Base-by-base conservation (phyloP, 1,140 invertebrate genomes). In the Bemisia tabaci region DNA sequence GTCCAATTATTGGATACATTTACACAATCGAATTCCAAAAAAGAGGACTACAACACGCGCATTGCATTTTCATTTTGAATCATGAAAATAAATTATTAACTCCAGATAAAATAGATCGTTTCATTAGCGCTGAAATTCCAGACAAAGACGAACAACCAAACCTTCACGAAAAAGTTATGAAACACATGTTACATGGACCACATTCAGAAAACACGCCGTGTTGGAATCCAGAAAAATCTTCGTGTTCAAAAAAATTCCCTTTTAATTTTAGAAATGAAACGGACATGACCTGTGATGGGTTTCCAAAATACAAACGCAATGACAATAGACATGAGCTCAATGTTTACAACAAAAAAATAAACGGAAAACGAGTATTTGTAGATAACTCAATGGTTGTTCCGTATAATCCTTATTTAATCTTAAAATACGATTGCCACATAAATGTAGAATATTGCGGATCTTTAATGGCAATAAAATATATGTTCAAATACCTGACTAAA, bases 121-220 rank as follows among this genome's bases (percentile, higher is more conserved):
- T 81, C 1, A 78, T 83, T 65, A 78, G 68, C 59, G 81, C 80
- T 0, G 79, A 82, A 76, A 77, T 85, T 67, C 80, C 82, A 25
- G 75, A 82, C 76, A 39, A 39, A 27, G 48, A 68, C 22, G 71
- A 39, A 60, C 74, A 82, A 72, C 75, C 72, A 66, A 22, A 67
- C 22, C 67, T 82, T 23, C 73, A 72, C 73, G 73, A 76, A 39
- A 70, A 76, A 65, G 71, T 81, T 25, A 74, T 59, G 0, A 76
- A 65, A 66, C 75, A 79, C 65, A 81, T 82, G 81, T 78, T 82
- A 68, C 80, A 83, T 76, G 80, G 80, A 22, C 81, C 80, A 62
- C 74, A 74, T 69, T 73, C 75, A 24, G 22, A 63, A 26, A 65
- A 65, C 63, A 67, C 60, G 22, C 63, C 24, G 62, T 70, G 67